These are phyloP conservation scores for Tupaia chinensis DNA, from an alignment of 2,113 vertebrate genomes.

Conservation along the genomic window DNA sequence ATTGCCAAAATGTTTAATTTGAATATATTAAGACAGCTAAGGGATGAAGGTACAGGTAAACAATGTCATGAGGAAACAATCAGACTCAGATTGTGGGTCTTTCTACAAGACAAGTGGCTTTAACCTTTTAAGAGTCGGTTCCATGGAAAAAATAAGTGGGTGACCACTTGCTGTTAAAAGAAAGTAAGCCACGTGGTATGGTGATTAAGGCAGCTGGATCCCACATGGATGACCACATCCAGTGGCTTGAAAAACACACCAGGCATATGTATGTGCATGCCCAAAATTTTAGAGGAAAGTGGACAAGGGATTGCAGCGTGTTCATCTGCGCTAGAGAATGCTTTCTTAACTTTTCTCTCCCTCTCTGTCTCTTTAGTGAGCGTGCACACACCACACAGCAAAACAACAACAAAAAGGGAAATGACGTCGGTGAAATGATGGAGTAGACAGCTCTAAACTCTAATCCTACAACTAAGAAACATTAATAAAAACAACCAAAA, in stretches of 20 bases:
- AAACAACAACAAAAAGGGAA: too few relatives aligned
- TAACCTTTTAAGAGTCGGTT: not conserved
- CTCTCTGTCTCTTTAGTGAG: too few relatives aligned
- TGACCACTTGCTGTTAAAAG: not conserved
- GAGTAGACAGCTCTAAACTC: not conserved
- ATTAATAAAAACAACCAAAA: not conserved
- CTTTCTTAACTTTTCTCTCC: too few relatives aligned
- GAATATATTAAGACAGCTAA: not conserved
- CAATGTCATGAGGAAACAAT: not conserved
- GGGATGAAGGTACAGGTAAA: not conserved
- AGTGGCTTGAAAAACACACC: too few relatives aligned
- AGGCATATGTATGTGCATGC: too few relatives aligned
- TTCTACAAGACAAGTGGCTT: not conserved
- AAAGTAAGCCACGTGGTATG: not conserved
- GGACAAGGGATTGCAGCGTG: too few relatives aligned
- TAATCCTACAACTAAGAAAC: not conserved
- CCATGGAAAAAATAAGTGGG: not conserved
- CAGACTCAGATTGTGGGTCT: not conserved
- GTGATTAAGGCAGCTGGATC: too few relatives aligned
- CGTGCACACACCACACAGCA: too few relatives aligned
- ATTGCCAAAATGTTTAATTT: not conserved
- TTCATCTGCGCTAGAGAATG: too few relatives aligned
- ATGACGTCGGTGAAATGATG: not conserved
- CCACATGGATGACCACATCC: too few relatives aligned
- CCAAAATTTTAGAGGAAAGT: too few relatives aligned